These are phyloP conservation scores for Nyctereutes procyonoides DNA, from an alignment of 2,113 vertebrate species.

Conservation along the genomic window DNA sequence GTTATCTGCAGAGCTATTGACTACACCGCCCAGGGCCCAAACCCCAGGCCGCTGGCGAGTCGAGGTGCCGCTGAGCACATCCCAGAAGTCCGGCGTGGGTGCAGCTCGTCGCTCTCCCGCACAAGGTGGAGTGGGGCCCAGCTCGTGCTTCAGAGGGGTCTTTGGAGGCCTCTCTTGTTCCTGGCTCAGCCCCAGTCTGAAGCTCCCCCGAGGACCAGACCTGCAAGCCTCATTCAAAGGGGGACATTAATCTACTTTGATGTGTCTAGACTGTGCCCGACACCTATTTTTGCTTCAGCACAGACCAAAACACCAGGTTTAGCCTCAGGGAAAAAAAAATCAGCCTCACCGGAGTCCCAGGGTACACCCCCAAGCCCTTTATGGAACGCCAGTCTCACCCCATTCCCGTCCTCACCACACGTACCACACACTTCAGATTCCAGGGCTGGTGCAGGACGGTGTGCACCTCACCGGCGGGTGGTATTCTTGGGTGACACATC, in stretches of 20 bases:
- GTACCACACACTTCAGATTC: not conserved
- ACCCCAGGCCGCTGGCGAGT: not conserved
- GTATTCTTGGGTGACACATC: not conserved
- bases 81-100: not conserved
- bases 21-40: not conserved
- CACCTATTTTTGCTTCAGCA: not conserved
- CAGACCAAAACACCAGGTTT: slow-evolving; percentile 4
- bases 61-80: not conserved
- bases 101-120: not conserved
- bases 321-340: not conserved
- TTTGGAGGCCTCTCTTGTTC: not conserved
- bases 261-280: not conserved
- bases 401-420: not conserved
- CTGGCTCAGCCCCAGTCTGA: not conserved
- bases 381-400: not conserved
- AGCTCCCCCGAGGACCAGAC: not conserved
- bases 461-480: not conserved
- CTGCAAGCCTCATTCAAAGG: not conserved
- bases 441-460: not conserved
- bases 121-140: not conserved
- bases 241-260: not conserved
- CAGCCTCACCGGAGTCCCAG: not conserved
- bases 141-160: not conserved
- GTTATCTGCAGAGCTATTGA: not conserved
- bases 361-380: not conserved